phyloP scores from a whole-genome alignment of 2,888 invertebrate genomes.

The Stomorhina lunata region DNA sequence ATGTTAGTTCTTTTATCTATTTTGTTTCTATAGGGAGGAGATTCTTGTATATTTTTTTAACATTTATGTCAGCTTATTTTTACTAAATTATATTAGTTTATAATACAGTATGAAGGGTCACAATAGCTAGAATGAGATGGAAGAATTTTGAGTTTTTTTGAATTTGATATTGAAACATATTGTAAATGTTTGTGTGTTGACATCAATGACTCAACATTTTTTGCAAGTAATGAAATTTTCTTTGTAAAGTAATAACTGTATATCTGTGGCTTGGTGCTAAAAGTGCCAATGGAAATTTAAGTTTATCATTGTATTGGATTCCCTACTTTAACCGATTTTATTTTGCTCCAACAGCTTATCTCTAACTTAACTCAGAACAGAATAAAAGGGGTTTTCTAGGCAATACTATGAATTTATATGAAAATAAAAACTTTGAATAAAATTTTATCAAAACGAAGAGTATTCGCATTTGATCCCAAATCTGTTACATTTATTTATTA shows the following conservation, averaged over 20 bases:
- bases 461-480: too few species aligned
- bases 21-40: not conserved
- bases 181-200: slow-evolving; percentile 21
- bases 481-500: too few species aligned
- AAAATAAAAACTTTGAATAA: too few species aligned
- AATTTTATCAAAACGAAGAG: too few species aligned
- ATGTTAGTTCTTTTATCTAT: not conserved
- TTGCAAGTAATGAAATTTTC: slow-evolving; percentile 39
- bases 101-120: not conserved
- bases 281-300: too few species aligned
- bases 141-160: not conserved
- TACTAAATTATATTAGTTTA: not conserved
- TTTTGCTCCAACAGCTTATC: too few species aligned
- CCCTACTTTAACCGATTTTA: too few species aligned
- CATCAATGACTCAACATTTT: slow-evolving; percentile 16
- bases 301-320: too few species aligned
- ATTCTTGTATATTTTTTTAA: not conserved
- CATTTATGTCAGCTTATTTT: slow-evolving; percentile 56
- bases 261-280: not conserved
- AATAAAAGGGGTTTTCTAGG: too few species aligned
- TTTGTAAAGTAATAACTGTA: not conserved
- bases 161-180: not conserved
- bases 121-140: not conserved
- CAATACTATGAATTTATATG: too few species aligned
- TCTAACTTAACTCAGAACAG: too few species aligned